A percentile compares a stretch with the other conserved stretches of the same genome.
These are phyloP conservation scores for Eupithecia centaureata DNA, from an alignment of 2,888 invertebrate genomes.

Conservation along the genomic window DNA sequence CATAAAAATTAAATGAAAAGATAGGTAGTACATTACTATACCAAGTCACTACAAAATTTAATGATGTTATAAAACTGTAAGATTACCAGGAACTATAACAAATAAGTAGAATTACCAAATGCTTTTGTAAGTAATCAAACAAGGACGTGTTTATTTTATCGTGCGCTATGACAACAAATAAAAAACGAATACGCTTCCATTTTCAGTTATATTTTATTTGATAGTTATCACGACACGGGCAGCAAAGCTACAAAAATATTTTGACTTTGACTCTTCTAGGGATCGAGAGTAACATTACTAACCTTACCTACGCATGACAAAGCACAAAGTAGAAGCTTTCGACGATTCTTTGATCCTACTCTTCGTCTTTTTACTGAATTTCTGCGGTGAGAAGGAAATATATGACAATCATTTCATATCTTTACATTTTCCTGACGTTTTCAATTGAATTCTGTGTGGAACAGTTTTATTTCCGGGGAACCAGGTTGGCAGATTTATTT, in stretches of 20 bases:
- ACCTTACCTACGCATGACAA: neutral
- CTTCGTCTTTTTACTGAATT: slow-evolving; percentile 33
- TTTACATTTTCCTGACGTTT: slow-evolving; percentile 45
- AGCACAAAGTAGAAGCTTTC: slow-evolving; percentile 32
- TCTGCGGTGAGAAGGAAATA: slow-evolving; percentile 41
- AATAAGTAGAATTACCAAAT: neutral
- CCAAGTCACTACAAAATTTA: too few species aligned
- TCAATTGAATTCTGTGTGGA: slow-evolving; percentile 45
- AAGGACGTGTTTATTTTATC: neutral
- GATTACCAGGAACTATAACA: too few species aligned
- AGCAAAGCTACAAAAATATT: neutral
- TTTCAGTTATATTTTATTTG: neutral
- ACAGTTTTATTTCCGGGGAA: slow-evolving; percentile 24
- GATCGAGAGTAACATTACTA: neutral
- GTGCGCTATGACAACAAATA: neutral
- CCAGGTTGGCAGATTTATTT: slow-evolving; percentile 26
- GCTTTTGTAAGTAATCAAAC: neutral
- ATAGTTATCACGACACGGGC: neutral
- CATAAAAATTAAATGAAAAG: too few species aligned
- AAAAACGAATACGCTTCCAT: neutral
- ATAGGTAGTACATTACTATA: too few species aligned
- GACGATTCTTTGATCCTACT: slow-evolving; percentile 48
- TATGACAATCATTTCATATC: slow-evolving; percentile 50
- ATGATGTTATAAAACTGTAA: too few species aligned
- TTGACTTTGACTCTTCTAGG: neutral